These are phyloP conservation scores for Lochmaea capreae DNA, from an alignment of 2,888 invertebrate genomes.

Conservation along the genomic window DNA sequence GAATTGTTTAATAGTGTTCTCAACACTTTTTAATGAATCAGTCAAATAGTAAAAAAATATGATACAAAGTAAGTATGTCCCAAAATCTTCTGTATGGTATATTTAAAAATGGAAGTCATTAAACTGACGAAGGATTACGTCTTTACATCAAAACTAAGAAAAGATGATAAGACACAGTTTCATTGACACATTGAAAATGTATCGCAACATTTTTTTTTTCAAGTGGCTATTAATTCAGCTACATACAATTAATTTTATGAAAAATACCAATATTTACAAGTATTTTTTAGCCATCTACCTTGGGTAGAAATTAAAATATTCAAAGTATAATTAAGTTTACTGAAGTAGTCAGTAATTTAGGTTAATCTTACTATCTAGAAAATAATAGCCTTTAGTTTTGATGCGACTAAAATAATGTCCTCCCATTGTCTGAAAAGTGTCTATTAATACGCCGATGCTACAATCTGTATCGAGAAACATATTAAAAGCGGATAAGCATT, in stretches of 20 bases:
- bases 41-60: conserved; percentile 29
- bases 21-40: conserved; percentile 31
- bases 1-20: conserved; percentile 24
- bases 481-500: conserved; percentile 23
- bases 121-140: neutral
- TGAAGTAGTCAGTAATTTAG: neutral
- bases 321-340: neutral
- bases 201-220: neutral
- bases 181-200: neutral
- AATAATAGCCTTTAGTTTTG: neutral
- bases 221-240: neutral
- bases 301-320: too few relatives aligned
- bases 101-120: neutral
- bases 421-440: neutral
- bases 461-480: conserved; percentile 11
- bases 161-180: neutral
- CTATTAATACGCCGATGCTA: conserved; percentile 29
- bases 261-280: neutral
- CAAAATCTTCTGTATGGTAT: neutral
- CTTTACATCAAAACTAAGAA: neutral
- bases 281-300: neutral
- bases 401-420: neutral
- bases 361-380: neutral
- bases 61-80: conserved; percentile 9
- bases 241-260: neutral